These are phyloP conservation scores for Sminthurinus aureus DNA, from an alignment of 2,888 invertebrate species.

Conservation along the genomic window DNA sequence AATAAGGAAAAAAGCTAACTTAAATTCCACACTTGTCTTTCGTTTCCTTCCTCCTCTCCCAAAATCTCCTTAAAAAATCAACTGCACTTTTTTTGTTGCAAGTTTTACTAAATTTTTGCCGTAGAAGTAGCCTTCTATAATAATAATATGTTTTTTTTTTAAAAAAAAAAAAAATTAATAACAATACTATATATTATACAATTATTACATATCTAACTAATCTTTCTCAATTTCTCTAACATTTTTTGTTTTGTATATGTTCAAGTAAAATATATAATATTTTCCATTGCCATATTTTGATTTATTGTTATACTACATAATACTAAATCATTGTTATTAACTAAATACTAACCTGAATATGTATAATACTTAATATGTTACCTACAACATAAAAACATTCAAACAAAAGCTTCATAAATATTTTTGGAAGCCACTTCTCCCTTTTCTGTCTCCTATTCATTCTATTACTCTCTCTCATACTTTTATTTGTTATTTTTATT, in stretches of 20 bases:
- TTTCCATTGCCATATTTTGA: neutral
- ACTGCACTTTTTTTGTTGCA: constrained; percentile 43
- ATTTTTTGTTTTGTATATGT: neutral
- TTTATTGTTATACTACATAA: too few species aligned
- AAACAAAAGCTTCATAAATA: constrained; percentile 24
- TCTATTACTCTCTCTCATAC: neutral
- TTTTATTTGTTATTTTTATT: too few species aligned
- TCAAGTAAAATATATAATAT: neutral
- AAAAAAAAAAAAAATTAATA: constrained; percentile 10
- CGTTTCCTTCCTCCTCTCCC: constrained; percentile 13
- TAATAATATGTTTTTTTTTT: neutral
- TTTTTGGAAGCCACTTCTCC: constrained; percentile 31
- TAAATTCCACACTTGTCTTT: neutral
- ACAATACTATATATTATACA: neutral
- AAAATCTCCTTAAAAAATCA: neutral
- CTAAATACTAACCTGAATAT: too few species aligned
- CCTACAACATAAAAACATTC: too few species aligned
- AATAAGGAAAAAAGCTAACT: neutral
- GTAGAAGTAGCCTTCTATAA: constrained; percentile 37
- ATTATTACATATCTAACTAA: too few species aligned
- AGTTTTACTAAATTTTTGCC: constrained; percentile 46
- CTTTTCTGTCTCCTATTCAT: neutral
- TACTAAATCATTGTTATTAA: too few species aligned
- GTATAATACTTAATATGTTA: too few species aligned
- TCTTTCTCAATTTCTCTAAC: too few species aligned